Evolutionary conservation across 2,888 invertebrate species (phyloP).

Genomic region (Dioctria rufipes): DNA sequence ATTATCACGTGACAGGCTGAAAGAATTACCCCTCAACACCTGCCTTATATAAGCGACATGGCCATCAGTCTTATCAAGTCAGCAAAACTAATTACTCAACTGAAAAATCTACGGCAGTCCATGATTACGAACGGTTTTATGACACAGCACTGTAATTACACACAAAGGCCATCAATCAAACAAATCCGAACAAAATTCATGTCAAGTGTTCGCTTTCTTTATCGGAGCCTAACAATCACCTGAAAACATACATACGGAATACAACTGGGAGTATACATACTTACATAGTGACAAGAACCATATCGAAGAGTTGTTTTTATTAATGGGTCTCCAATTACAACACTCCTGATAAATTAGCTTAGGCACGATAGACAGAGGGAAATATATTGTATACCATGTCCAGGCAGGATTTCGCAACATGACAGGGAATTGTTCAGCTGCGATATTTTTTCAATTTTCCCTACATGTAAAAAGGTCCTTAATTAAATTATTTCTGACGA

Average conservation of each 20-base stretch:
- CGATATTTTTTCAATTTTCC: neutral
- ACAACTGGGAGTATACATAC: too few relatives aligned
- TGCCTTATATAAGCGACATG: neutral
- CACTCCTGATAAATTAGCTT: slow-evolving; percentile 35
- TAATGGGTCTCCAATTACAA: slow-evolving; percentile 52
- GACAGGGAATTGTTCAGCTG: neutral
- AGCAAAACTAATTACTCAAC: slow-evolving; percentile 53
- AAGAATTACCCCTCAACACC: slow-evolving; percentile 47
- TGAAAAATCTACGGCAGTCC: slow-evolving; percentile 47
- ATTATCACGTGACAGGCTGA: slow-evolving; percentile 24
- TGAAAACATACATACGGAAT: neutral
- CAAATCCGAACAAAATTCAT: slow-evolving; percentile 53
- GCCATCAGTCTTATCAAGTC: slow-evolving; percentile 53
- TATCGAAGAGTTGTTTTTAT: slow-evolving; percentile 51
- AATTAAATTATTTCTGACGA: slow-evolving; percentile 22
- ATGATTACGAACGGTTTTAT: slow-evolving; percentile 39
- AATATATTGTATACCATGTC: slow-evolving; percentile 41
- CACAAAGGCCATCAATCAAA: slow-evolving; percentile 53
- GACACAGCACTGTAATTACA: slow-evolving; percentile 50
- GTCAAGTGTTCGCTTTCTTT: slow-evolving; percentile 52
- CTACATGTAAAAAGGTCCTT: slow-evolving; percentile 1
- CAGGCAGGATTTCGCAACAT: neutral
- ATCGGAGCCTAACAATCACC: slow-evolving; percentile 38
- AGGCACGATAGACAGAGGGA: slow-evolving; percentile 21
- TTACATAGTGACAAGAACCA: slow-evolving; percentile 29